Base-by-base conservation (phyloP, 2,888 invertebrate genomes). In the Alcis repandata region DNA sequence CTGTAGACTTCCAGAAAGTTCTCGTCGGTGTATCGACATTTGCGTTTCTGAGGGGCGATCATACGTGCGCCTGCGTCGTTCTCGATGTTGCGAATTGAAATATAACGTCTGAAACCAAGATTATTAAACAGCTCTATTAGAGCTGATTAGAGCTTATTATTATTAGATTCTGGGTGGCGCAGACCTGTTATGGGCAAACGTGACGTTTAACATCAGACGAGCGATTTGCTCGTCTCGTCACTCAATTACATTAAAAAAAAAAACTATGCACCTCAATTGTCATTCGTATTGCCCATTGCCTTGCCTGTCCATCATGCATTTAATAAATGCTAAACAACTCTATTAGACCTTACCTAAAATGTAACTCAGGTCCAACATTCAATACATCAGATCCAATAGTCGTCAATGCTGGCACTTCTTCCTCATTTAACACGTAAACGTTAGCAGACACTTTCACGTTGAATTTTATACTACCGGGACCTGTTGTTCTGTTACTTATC, bases 21-120 rank as follows among this genome's bases (percentile, higher is more conserved):
- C 84, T 97, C 97, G 69, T 96, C 95, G 0, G 94, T 94, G 77
- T 96, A 97, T 3, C 96, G 95, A 80, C 97, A 97, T 79, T 95
- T 95, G n/a, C 97, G 94, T 80, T 96, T 96, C 7, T 89, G 83
- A 0, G 96, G 94, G 17, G 94, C 89, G 3, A 96, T 95, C 59
- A 94, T 90, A 2, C 95, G 93, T 0, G 95, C 95, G 67, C 95
- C 95, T 2, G 94, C 93, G 74, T 96, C 96, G 81, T 97, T 97
- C 74, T 95, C 95, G 53, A 96, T 96, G 74, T 96, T 95, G 11
- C 93, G 90, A 67, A 95, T 89, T 1, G 94, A 89, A 62, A 95
- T 94, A 64, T 87, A 89, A 11, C 95, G 94, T 13, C 95, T 95
- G 75, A 10, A 79, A 63, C 2, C 27, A 53, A 32, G 20, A 33